Base-by-base conservation (phyloP, 2,113 vertebrate species). In the Brachyhypopomus gauderio region DNA sequence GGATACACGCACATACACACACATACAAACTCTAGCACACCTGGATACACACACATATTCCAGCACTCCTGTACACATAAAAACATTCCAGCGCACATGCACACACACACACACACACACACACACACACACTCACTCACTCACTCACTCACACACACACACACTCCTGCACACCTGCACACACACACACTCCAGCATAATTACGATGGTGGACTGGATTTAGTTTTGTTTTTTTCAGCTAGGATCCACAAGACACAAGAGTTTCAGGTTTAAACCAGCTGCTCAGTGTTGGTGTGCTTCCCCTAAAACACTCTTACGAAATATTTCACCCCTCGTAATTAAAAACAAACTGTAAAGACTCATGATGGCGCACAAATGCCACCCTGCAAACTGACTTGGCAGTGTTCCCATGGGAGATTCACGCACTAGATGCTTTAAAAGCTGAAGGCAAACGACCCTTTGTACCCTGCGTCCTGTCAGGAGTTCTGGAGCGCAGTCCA, bases 371-470 rank as follows among this genome's bases (percentile, higher is more conserved):
- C 22, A 85, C 77, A 66, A 83, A 78, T 88, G 85, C 86, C 84
- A 93, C 90, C 93, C 92, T 92, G 92, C 93, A 92, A 91, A 85
- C 89, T 86, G 87, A 80, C 83, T 81, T 84, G 83, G 87, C 83
- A 85, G 84, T 79, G 83, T 86, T 73, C 77, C 79, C 86, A 77
- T 77, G 23, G 55, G 59, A 70, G 36, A 67, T 75, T 74, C 70
- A 48, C 67, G 79, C 76, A 85, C 69, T 60, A 77, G 48, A 75
- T 77, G 79, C 81, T 80, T 52, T 63, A 86, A 89, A 83, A 88
- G 88, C 77, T 83, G 64, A 85, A 86, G 87, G 87, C 83, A 77
- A 85, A 89, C 86, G 80, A 81, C 86, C 78, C 77, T 86, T 78
- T 84, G 84, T 70, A 79, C 66, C 22, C 74, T 79, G 45, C 83